A percentile compares a stretch with the other conserved stretches of the same genome.
Evolutionary conservation across 1,140 invertebrate genomes (phyloP).

Genomic region (Gyrodactylus bullatarudis): DNA sequence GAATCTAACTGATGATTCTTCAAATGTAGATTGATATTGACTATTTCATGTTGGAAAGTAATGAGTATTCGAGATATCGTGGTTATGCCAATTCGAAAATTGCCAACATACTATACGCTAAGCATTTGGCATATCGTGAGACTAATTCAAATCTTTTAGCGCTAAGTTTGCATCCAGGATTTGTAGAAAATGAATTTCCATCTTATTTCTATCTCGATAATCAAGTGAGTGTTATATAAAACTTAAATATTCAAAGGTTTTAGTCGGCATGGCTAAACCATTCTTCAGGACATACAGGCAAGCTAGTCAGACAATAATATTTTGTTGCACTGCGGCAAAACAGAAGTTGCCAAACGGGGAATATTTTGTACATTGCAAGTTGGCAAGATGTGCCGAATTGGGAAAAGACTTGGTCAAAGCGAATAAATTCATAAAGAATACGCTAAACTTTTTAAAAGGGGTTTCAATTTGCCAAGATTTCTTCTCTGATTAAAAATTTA

Average conservation of each 20-base stretch:
- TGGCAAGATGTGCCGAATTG: neutral
- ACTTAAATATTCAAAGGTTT: no score
- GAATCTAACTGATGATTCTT: no score
- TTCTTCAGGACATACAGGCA: neutral
- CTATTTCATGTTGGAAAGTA: constrained; percentile 15
- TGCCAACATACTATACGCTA: constrained; percentile 34
- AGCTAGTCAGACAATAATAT: neutral
- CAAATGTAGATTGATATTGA: constrained; percentile 17
- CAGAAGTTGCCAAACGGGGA: neutral
- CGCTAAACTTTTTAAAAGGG: no score
- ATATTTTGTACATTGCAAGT: neutral
- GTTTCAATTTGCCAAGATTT: no score
- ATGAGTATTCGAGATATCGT: constrained; percentile 14
- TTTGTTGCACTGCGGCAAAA: neutral
- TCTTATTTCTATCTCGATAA: constrained; percentile 7
- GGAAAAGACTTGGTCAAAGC: neutral
- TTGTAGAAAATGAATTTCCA: constrained; percentile 12
- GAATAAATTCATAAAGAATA: neutral
- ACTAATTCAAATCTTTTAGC: constrained; percentile 11
- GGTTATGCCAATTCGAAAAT: constrained; percentile 34
- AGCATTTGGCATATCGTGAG: constrained; percentile 22
- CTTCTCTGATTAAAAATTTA: no score
- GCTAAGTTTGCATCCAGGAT: constrained; percentile 15
- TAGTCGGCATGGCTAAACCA: no score
- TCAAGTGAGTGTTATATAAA: no score